phyloP scores from a whole-genome alignment of 2,888 invertebrate species.

The Hydraecia micacea region DNA sequence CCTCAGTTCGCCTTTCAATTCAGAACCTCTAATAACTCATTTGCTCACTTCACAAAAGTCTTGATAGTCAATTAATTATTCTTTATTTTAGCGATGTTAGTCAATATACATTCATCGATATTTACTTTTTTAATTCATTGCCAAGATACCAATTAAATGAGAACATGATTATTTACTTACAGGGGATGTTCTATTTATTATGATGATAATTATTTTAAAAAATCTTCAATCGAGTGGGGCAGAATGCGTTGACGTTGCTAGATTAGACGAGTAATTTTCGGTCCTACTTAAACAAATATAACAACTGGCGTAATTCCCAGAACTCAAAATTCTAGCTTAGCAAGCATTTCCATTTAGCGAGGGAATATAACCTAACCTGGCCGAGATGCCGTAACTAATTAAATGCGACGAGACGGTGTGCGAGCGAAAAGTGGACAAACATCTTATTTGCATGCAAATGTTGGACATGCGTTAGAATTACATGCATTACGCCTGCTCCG shows the following conservation, averaged over 20 bases:
- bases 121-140: background rate
- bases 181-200: background rate
- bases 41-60: background rate
- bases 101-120: background rate
- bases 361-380: slow-evolving; percentile 33
- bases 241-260: background rate
- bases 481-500: slow-evolving; percentile 58
- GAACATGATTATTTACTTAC: background rate
- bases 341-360: slow-evolving; percentile 46
- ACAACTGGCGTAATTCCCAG: slow-evolving; percentile 7
- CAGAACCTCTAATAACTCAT: background rate
- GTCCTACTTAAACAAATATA: background rate
- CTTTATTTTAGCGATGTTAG: background rate
- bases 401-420: slow-evolving; percentile 56
- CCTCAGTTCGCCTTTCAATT: background rate
- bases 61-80: background rate
- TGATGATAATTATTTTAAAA: background rate
- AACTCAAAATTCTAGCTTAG: slow-evolving; percentile 22
- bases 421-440: slow-evolving; percentile 69
- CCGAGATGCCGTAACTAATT: slow-evolving; percentile 55
- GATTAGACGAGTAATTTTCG: background rate
- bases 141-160: background rate
- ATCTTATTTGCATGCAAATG: slow-evolving; percentile 77
- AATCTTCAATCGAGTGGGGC: background rate
- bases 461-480: slow-evolving; percentile 61